A percentile compares a stretch with the other conserved stretches of the same genome.
These are phyloP conservation scores for Lithobius niger DNA, from an alignment of 1,140 invertebrate genomes.

Conservation along the genomic window DNA sequence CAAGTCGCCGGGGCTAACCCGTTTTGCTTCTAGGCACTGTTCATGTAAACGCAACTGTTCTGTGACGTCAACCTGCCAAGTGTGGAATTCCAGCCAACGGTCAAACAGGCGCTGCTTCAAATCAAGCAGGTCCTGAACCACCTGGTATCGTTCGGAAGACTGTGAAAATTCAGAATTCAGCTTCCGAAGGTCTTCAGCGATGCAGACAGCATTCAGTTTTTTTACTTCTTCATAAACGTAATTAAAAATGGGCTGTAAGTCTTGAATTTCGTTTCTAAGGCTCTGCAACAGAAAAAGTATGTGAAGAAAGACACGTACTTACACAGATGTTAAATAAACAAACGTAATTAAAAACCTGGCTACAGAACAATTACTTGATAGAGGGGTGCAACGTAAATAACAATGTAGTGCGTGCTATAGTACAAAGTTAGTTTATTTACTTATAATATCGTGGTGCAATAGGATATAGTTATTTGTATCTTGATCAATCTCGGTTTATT, in stretches of 20 bases:
- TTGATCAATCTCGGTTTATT: too few relatives aligned
- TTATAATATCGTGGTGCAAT: too few relatives aligned
- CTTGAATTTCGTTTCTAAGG: conserved; percentile 24
- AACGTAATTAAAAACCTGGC: conserved; percentile 15
- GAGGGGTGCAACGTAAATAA: neutral
- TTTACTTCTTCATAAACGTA: conserved; percentile 17
- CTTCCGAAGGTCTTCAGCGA: conserved; percentile 56
- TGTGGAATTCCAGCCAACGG: conserved; percentile 66
- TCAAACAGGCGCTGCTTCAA: conserved; percentile 63
- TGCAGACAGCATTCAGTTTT: conserved; percentile 1
- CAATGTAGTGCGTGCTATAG: too few relatives aligned
- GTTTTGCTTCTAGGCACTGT: conserved; percentile 55
- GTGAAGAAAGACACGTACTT: neutral
- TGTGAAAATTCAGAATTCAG: conserved; percentile 57
- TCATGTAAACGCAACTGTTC: conserved; percentile 64
- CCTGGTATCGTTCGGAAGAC: conserved; percentile 57
- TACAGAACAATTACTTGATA: conserved; percentile 19
- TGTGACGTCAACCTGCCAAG: conserved; percentile 64
- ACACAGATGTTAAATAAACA: neutral
- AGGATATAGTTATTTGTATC: too few relatives aligned
- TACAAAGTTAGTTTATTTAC: too few relatives aligned
- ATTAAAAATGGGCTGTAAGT: conserved; percentile 25
- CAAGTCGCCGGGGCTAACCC: conserved; percentile 46
- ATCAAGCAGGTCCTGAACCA: conserved; percentile 35
- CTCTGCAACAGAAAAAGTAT: conserved; percentile 19